These are phyloP conservation scores for Leptura quadrifasciata DNA, from an alignment of 2,888 invertebrate genomes.

Conservation along the genomic window DNA sequence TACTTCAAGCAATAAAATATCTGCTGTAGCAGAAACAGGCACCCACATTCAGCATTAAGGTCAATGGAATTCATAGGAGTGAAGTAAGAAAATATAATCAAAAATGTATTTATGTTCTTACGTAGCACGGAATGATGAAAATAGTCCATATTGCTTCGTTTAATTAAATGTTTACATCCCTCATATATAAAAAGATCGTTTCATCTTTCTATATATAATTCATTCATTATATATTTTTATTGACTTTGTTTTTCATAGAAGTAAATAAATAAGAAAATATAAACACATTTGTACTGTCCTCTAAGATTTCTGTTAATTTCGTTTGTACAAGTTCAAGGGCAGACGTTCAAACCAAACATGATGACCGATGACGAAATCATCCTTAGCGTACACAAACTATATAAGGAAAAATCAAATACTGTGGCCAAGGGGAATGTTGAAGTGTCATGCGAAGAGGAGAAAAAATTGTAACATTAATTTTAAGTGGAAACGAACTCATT, in stretches of 20 bases:
- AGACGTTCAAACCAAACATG: too few species aligned
- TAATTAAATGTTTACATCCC: constrained; percentile 3
- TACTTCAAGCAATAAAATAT: background rate
- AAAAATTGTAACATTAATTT: too few species aligned
- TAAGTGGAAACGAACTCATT: too few species aligned
- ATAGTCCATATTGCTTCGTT: background rate
- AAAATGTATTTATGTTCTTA: background rate
- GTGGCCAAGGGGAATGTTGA: too few species aligned
- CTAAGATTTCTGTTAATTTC: too few species aligned
- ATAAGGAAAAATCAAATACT: too few species aligned
- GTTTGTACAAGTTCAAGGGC: too few species aligned
- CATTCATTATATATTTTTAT: background rate
- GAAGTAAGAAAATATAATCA: background rate
- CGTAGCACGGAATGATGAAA: background rate
- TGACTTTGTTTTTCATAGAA: background rate
- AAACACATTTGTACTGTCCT: background rate
- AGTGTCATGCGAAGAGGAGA: too few species aligned
- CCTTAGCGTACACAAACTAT: too few species aligned
- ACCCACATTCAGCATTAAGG: background rate
- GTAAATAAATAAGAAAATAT: background rate
- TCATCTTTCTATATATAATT: background rate
- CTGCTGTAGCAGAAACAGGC: background rate
- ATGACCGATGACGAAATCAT: too few species aligned
- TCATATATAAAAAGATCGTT: background rate
- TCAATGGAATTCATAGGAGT: background rate